Percentiles rank a stretch among this genome's conserved stretches.
These are phyloP conservation scores for Hypomecis punctinalis DNA, from an alignment of 2,888 invertebrate genomes.

Conservation along the genomic window DNA sequence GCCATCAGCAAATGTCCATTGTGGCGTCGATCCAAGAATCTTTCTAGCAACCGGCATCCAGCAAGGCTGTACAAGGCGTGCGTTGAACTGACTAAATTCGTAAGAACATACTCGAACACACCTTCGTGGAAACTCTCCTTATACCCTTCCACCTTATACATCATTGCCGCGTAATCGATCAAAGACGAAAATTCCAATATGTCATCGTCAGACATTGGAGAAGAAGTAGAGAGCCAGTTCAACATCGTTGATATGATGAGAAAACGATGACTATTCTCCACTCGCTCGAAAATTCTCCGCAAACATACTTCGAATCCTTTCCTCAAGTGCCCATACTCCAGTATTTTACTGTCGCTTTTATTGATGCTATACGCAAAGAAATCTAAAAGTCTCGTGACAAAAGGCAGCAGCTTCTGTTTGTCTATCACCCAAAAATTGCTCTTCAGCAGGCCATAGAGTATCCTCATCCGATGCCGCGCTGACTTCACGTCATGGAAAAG, in stretches of 20 bases:
- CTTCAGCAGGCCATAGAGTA: slow-evolving; percentile 79
- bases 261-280: slow-evolving; percentile 75
- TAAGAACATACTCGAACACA: slow-evolving; percentile 76
- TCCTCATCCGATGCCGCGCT: slow-evolving; percentile 74
- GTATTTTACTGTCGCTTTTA: slow-evolving; percentile 45
- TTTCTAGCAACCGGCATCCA: slow-evolving; percentile 83
- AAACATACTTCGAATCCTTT: slow-evolving; percentile 84
- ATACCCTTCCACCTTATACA: slow-evolving; percentile 71
- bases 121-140: slow-evolving; percentile 73
- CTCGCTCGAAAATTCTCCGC: slow-evolving; percentile 77
- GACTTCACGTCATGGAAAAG: slow-evolving; percentile 61
- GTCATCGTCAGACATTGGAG: slow-evolving; percentile 66
- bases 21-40: slow-evolving; percentile 82
- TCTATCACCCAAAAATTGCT: slow-evolving; percentile 76
- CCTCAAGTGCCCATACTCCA: slow-evolving; percentile 64
- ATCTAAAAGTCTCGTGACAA: slow-evolving; percentile 74
- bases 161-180: slow-evolving; percentile 80
- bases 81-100: slow-evolving; percentile 73
- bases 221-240: slow-evolving; percentile 75
- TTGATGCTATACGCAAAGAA: slow-evolving; percentile 76
- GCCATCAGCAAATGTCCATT: slow-evolving; percentile 77
- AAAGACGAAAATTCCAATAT: slow-evolving; percentile 82
- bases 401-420: slow-evolving; percentile 64
- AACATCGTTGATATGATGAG: slow-evolving; percentile 79
- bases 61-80: slow-evolving; percentile 78